These are phyloP conservation scores for Uropetala carovei DNA, from an alignment of 2,888 invertebrate species.

Conservation along the genomic window DNA sequence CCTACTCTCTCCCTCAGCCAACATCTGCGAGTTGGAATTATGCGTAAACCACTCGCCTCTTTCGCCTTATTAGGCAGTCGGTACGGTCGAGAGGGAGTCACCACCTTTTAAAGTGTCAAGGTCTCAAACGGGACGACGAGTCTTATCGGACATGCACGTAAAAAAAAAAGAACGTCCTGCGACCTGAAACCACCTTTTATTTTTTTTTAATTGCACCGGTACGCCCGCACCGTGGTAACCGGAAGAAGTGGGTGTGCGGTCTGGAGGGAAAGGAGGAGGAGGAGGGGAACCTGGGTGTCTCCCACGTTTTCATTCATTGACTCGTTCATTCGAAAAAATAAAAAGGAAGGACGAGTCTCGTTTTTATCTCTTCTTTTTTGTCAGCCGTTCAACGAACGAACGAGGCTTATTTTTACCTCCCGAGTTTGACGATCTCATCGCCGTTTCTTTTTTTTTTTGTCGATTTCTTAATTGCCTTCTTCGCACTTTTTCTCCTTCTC, in stretches of 20 bases:
- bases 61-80: not conserved
- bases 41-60: not conserved
- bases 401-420: too few species aligned
- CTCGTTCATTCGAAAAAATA: not conserved
- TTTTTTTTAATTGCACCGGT: not conserved
- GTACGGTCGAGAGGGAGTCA: not conserved
- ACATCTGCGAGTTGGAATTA: not conserved
- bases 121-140: not conserved
- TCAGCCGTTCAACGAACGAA: too few species aligned
- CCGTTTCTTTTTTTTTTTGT: too few species aligned
- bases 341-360: not conserved
- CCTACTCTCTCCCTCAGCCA: not conserved
- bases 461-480: too few species aligned
- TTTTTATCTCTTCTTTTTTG: not conserved
- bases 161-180: not conserved
- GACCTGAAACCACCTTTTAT: not conserved
- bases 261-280: not conserved
- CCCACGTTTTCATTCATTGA: constrained; percentile 1
- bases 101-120: not conserved
- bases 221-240: not conserved
- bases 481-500: too few species aligned
- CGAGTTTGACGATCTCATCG: too few species aligned
- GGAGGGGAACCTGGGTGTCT: not conserved
- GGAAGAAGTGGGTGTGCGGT: not conserved
- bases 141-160: not conserved